Evolutionary conservation across 1,140 invertebrate species (phyloP).

Genomic region (Drosophila truncata): DNA sequence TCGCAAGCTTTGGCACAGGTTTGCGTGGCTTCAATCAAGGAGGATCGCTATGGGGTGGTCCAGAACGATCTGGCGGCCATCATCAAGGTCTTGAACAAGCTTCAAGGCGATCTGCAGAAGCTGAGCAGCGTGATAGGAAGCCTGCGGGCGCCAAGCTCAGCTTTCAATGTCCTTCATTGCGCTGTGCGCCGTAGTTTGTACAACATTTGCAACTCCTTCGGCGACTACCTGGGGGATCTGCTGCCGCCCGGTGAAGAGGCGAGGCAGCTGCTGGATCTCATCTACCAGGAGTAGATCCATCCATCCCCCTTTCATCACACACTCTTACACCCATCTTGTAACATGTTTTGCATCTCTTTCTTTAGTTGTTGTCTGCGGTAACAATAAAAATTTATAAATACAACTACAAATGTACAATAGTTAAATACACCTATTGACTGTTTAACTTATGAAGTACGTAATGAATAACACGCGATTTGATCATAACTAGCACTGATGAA

Average conservation of each 20-base stretch:
- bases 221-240: constrained; percentile 89
- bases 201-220: constrained; percentile 89
- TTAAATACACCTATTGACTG: constrained; percentile 68
- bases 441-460: constrained; percentile 63
- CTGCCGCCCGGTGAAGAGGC: constrained; percentile 86
- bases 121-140: constrained; percentile 88
- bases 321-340: constrained; percentile 35
- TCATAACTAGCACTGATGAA: constrained; percentile 49
- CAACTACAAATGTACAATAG: constrained; percentile 68
- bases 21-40: constrained; percentile 88
- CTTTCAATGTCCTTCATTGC: constrained; percentile 87
- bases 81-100: constrained; percentile 88
- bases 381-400: constrained; percentile 83
- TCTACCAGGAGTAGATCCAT: constrained; percentile 85
- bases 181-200: constrained; percentile 91
- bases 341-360: constrained; percentile 54
- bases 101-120: constrained; percentile 90
- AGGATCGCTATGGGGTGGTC: constrained; percentile 92
- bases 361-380: constrained; percentile 64
- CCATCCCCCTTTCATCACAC: background rate
- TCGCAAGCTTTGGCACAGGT: constrained; percentile 90
- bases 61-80: constrained; percentile 91
- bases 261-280: constrained; percentile 86
- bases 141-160: constrained; percentile 87
- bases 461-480: constrained; percentile 59